These are phyloP conservation scores for Bugula neritina DNA, from an alignment of 2,888 invertebrate genomes.

Conservation along the genomic window DNA sequence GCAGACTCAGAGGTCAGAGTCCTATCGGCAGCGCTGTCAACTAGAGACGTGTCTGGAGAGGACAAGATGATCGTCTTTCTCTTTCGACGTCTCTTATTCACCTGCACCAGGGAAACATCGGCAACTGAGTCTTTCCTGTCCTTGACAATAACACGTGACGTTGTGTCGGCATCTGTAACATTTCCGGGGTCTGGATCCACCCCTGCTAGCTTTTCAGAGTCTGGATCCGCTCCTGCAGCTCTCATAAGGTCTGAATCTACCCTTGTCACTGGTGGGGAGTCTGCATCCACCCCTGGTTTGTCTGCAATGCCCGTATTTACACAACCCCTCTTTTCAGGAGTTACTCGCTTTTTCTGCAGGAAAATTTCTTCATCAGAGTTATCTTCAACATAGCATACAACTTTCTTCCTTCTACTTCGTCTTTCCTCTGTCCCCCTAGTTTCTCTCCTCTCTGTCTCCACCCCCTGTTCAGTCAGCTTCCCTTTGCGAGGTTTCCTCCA, in stretches of 20 bases:
- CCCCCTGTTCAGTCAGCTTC: not conserved
- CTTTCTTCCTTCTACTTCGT: not conserved
- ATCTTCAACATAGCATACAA: no score
- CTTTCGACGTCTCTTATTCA: not conserved
- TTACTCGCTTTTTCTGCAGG: not conserved
- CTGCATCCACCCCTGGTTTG: not conserved
- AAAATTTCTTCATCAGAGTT: no score
- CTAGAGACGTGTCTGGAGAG: not conserved
- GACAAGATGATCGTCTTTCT: not conserved
- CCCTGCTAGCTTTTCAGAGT: not conserved
- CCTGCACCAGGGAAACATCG: not conserved
- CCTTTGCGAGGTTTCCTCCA: not conserved
- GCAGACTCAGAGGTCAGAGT: no score
- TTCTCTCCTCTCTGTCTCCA: not conserved
- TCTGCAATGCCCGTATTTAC: not conserved
- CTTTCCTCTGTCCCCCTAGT: not conserved
- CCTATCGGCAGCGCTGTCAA: not conserved
- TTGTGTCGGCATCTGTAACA: not conserved
- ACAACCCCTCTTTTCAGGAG: not conserved
- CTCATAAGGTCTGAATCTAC: no score
- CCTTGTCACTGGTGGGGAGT: not conserved
- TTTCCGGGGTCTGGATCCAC: not conserved
- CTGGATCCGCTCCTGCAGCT: no score
- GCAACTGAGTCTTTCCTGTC: not conserved
- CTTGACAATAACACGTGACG: not conserved